Base-by-base conservation (phyloP, 2,797 vertebrate genomes). In the Periophthalmus magnuspinnatus region DNA sequence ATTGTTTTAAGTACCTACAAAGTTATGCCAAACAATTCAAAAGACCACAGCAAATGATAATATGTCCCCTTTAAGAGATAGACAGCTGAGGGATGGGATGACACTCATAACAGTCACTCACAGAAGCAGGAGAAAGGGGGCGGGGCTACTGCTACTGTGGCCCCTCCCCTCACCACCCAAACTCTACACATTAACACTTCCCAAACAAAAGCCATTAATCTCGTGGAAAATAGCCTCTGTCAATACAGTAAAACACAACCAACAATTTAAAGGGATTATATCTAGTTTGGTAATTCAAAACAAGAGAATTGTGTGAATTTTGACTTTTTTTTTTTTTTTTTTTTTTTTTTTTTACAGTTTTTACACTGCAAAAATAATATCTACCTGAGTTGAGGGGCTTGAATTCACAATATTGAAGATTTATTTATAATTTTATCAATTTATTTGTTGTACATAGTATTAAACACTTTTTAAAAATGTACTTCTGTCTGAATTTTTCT, bases 71-170 rank as follows among this genome's bases (percentile, higher is more conserved):
- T 60, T 60, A 60, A 34, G 34, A 13, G n/a, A 38, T 45, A 69
- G 78, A 84, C 64, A 71, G 68, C 73, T 28, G 24, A 72, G 50
- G 73, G 80, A 75, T 76, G 70, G 54, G 70, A 67, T 74, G 83
- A 86, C 79, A 74, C 64, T 69, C 21, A 11, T 24, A 56, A 56
- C 48, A 52, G 48, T 28, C 8, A 56, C 54, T 24, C 54, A 6
- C 7, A 14, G 41, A 45, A 5, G 41, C 11, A 45, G 41, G 85
- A 82, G 60, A 73, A 55, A 78, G 83, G 80, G 81, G 75, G 81
- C 82, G 80, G 80, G 74, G 86, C 65, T 77, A 81, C 78, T 86
- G 77, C 79, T 85, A 75, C 73, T 81, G 86, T 83, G 65, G 75
- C 80, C 77, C 17, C 50, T 79, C 71, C 79, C 69, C 69, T 68